These are phyloP conservation scores for Hymenochirus boettgeri DNA, from an alignment of 2,113 vertebrate species.

Conservation along the genomic window DNA sequence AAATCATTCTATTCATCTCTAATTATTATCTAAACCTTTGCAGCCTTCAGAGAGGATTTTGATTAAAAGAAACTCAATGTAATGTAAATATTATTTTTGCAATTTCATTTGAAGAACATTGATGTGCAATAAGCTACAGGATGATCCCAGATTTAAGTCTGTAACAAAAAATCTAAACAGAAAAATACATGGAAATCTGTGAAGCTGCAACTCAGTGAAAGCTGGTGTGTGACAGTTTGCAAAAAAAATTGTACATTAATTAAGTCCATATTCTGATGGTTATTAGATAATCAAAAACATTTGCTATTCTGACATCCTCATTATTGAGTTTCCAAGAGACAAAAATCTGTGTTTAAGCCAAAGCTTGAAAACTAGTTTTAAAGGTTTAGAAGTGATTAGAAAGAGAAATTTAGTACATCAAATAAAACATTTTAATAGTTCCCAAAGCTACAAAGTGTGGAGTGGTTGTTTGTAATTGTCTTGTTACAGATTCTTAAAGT, in stretches of 20 bases:
- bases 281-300: slow-evolving; percentile 37
- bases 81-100: not conserved
- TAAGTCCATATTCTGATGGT: slow-evolving; percentile 28
- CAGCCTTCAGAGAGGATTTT: no score
- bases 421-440: slow-evolving; percentile 20
- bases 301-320: slow-evolving; percentile 26
- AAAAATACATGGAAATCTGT: slow-evolving; percentile 23
- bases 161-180: slow-evolving; percentile 8
- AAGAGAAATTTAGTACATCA: slow-evolving; percentile 17
- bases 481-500: not conserved
- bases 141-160: not conserved
- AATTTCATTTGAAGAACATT: no score
- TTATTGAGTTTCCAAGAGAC: slow-evolving; percentile 30
- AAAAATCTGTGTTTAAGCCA: slow-evolving; percentile 18
- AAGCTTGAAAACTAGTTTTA: slow-evolving; percentile 11
- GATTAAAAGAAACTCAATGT: not conserved
- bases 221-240: slow-evolving; percentile 30
- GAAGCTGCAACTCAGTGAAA: slow-evolving; percentile 23
- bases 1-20: no score
- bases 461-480: not conserved
- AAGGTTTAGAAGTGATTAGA: slow-evolving; percentile 20
- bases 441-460: not conserved
- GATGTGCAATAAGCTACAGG: not conserved
- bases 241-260: slow-evolving; percentile 30
- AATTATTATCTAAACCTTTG: no score